Evolutionary conservation across 1,140 invertebrate species (phyloP), one percentile per base, ranked within the genome.

Genomic region (Drosophila triauraria): DNA sequence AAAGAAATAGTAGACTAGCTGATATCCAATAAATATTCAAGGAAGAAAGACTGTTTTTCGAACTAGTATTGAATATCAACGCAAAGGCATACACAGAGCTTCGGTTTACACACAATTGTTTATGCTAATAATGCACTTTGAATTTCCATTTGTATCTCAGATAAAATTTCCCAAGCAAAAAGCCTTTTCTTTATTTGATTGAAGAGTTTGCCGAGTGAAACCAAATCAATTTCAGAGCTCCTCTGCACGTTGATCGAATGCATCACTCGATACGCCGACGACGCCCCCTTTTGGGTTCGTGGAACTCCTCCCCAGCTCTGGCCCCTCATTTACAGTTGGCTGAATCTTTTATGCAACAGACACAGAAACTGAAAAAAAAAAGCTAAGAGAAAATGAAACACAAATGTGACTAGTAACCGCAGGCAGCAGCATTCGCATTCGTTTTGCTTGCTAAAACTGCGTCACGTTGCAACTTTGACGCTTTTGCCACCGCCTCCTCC

Each of bases 381-480:
- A 38, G 40, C 7, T 40, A 38, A 25, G 38, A 35, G 32, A 50
- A 75, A 75, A 59, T 58, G 51, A 69, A 75, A 50, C 40, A 43
- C 63, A 78, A 76, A 71, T 71, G 42, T 50, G 65, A 76, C 40
- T 69, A 35, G 69, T 48, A 61, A 78, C 74, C 74, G 57, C 72
- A 68, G 43, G 43, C 44, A 63, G 48, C 59, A 70, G 46, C 76
- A 46, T 10, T 54, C 51, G 51, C 51, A 59, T 82, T 79, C 78
- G 61, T 78, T 85, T 81, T 85, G 64, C 85, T 85, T 75, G 83
- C 78, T 75, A 71, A 69, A 87, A 80, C 83, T 88, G 84, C 83
- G 84, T 87, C 83, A 87, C 83, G 84, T 87, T 87, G 83, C 84
- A 87, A 70, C 60, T 77, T 72, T 62, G 69, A 72, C 62, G 74